Evolutionary conservation across 2,888 invertebrate species (phyloP), one percentile per base, ranked within the genome.

Genomic region (Metopia argyrocephala): DNA sequence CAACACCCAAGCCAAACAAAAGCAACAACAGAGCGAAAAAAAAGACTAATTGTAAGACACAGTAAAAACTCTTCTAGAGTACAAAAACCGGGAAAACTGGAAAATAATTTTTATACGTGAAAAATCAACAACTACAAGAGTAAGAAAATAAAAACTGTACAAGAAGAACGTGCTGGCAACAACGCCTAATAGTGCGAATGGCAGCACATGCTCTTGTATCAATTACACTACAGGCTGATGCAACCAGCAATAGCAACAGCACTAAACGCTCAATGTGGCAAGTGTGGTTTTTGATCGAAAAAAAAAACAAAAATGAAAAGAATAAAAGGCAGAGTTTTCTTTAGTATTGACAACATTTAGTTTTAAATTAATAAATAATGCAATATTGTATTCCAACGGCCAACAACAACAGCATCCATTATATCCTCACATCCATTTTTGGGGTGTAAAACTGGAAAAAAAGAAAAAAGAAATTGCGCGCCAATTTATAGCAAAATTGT

Each of bases 41-140:
- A 18, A 59, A 38, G 52, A 52, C 25, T 31, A 65, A 18, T n/a
- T n/a, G 6, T 9, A 50, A 74, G 31, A 66, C 59, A 48, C n/a
- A 38, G 12, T 38, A 12, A 28, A 69, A 71, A 69, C 64, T 59
- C 69, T 64, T 69, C 64, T 48, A 80, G 69, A 81, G 76, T 78
- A 70, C 74, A 27, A 65, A 82, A 82, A 82, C 79, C 79, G 82
- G 82, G 78, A 79, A 82, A 80, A 82, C 82, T 75, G 78, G 82
- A 82, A 79, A 82, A 79, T 74, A 62, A 59, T 54, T 52, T 15
- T 62, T 62, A 46, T 23, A 61, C 65, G 15, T 27, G 38, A 31
- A 23, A 70, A 9, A 15, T 12, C 45, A 38, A 20, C 23, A 48
- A 48, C 45, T 21, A 79, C 38, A 57, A 76, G 9, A 50, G 66